Evolutionary conservation across 92 coral and sea anemone species (phyloP), one percentile per base, ranked within the genome.

Genomic region (Epizoanthus fatuus): DNA sequence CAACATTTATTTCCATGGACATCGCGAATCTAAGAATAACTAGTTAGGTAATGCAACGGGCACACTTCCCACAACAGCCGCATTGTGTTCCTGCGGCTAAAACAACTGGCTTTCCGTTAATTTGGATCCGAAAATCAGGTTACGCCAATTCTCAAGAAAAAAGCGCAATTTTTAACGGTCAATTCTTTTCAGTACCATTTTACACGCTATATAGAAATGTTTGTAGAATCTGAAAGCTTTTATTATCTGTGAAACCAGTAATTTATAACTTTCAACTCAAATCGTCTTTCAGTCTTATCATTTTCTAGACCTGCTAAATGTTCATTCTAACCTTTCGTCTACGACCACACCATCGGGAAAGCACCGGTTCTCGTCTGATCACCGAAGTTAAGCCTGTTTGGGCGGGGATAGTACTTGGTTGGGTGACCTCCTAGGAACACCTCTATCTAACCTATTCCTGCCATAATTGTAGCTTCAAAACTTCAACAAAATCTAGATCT

Each of bases 61-160:
- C 69, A 63, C 9, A 13, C 40, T 63, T 2, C 69, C 69, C 69
- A 3, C 39, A 63, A 13, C 2, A 25, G 69, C 69, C 69, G 69
- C 39, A 63, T 63, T 3, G 2, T 63, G 0, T 63, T 5, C 69
- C 7, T 63, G 69, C 69, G 7, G 40, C 69, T 63, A 63, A 63
- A 63, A 3, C 69, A 63, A 63, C 69, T 63, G 69, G 69, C 69
- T 63, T 63, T 63, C 7, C 69, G 69, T 63, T 63, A 63, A 63
- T 2, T 63, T 63, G 69, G 69, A 63, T 63, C 39, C 69, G 9
- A 63, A 63, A 63, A 0, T 63, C 69, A 38, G 69, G 0, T 63
- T 63, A 2, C 69, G 40, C 39, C 69, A 63, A 2, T 63, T 25
- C 39, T 63, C 69, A 63, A 63, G 37, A 63, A 38, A 13, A 25